phyloP scores from a whole-genome alignment of 2,888 invertebrate species.

The Ectobius pallidus region DNA sequence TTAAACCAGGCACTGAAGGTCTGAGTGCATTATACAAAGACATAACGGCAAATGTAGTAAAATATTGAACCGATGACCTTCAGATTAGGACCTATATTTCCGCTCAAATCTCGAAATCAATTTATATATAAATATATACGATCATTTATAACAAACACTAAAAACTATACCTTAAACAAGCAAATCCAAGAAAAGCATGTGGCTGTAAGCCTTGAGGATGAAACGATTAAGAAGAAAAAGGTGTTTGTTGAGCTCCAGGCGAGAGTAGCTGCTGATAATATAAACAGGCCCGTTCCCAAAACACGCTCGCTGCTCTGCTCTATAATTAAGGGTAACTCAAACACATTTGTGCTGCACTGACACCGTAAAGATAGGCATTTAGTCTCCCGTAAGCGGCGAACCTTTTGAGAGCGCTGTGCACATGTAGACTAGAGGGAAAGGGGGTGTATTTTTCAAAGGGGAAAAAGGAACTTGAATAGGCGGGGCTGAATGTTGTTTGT shows the following conservation, averaged over 20 bases:
- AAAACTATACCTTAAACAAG: no score
- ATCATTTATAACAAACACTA: no score
- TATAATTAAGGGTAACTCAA: constrained; percentile 44
- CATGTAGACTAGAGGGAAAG: background rate
- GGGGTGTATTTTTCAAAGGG: constrained; percentile 12
- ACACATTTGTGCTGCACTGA: constrained; percentile 43
- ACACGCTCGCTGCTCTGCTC: constrained; percentile 32
- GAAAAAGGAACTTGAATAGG: background rate
- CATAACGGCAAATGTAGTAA: no score
- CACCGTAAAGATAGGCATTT: constrained; percentile 36
- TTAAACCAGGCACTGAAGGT: no score
- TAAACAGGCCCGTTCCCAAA: constrained; percentile 5
- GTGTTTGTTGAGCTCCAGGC: background rate
- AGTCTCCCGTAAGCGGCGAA: constrained; percentile 36
- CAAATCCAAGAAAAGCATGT: no score
- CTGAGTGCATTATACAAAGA: no score
- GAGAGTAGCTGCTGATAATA: constrained; percentile 9
- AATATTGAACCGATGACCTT: no score
- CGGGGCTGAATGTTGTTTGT: constrained; percentile 6
- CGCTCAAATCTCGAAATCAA: no score
- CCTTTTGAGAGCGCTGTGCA: constrained; percentile 23
- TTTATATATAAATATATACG: no score
- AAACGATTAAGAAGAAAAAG: constrained; percentile 4
- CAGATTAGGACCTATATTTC: no score
- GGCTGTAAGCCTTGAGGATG: background rate